Evolutionary conservation across 2,113 vertebrate genomes (phyloP), one percentile per base, ranked within the genome.

Genomic region (Psammodynastes pulverulentus): DNA sequence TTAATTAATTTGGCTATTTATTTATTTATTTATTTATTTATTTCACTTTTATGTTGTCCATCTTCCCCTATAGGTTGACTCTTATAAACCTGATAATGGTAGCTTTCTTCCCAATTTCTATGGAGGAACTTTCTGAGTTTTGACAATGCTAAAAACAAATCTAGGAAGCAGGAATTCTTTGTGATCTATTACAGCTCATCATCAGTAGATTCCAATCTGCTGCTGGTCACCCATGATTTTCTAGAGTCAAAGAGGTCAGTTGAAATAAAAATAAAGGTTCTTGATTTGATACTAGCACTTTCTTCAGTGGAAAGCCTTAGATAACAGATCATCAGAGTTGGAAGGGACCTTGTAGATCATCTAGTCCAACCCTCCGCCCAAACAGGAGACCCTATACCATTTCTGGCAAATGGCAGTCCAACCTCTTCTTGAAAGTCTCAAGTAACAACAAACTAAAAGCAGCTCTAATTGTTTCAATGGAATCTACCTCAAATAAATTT

Each of bases 391-490:
- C n/a, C n/a, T n/a, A n/a, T n/a, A n/a, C n/a, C n/a, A n/a, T n/a
- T n/a, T n/a, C n/a, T n/a, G n/a, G n/a, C n/a, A n/a, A n/a, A n/a
- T n/a, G n/a, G n/a, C n/a, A n/a, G n/a, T n/a, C n/a, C n/a, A n/a
- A n/a, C n/a, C n/a, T n/a, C n/a, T n/a, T n/a, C n/a, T n/a, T n/a
- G n/a, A n/a, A n/a, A n/a, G n/a, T n/a, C n/a, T n/a, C n/a, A n/a
- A n/a, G n/a, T n/a, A n/a, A 15, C 34, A n/a, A 94, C 72, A 93
- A 94, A 58, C 94, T n/a, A 93, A 94, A 90, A 93, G 92, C 95
- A 79, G 24, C 39, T 88, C 26, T 26, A 54, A 8, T 24, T 92
- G 53, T 45, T 23, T 51, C 19, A 54, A 45, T 52, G 39, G 26
- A n/a, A 53, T 24, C 45, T 51, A 62, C 1, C 84, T 48, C 10